phyloP scores from a whole-genome alignment of 2,113 vertebrate species.

The Pelodiscus sinensis region DNA sequence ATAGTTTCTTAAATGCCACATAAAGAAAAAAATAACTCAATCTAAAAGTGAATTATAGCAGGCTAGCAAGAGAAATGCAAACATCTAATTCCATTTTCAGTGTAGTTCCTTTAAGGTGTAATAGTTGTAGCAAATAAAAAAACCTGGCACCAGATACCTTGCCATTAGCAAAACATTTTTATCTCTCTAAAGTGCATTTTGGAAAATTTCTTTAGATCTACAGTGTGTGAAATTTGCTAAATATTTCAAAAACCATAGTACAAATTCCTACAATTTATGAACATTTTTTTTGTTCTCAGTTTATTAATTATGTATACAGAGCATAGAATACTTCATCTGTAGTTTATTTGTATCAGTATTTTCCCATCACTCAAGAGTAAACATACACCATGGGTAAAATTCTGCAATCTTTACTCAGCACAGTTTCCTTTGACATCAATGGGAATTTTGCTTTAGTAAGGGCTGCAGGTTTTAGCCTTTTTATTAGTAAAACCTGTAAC shows the following conservation, averaged over 20 bases:
- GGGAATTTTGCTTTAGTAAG: neutral
- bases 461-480: conserved; percentile 41
- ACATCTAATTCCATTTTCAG: conserved; percentile 61
- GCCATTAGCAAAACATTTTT: conserved; percentile 47
- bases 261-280: conserved; percentile 26
- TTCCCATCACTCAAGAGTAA: neutral
- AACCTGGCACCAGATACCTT: neutral
- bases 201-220: conserved; percentile 1
- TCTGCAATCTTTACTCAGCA: neutral
- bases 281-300: neutral
- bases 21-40: conserved; percentile 38
- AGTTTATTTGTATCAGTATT: conserved; percentile 5
- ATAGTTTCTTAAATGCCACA: conserved; percentile 4
- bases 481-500: conserved; percentile 72
- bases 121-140: conserved; percentile 32
- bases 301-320: neutral
- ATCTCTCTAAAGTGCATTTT: conserved; percentile 39
- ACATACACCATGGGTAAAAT: neutral
- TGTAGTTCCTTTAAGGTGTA: conserved; percentile 45
- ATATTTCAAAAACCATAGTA: conserved; percentile 18
- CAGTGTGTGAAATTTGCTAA: conserved; percentile 10
- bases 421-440: neutral
- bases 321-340: neutral
- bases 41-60: conserved; percentile 53
- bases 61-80: conserved; percentile 39